Conservation (phyloP, 2,113 vertebrate genomes). For the Neoarius graeffei region DNA sequence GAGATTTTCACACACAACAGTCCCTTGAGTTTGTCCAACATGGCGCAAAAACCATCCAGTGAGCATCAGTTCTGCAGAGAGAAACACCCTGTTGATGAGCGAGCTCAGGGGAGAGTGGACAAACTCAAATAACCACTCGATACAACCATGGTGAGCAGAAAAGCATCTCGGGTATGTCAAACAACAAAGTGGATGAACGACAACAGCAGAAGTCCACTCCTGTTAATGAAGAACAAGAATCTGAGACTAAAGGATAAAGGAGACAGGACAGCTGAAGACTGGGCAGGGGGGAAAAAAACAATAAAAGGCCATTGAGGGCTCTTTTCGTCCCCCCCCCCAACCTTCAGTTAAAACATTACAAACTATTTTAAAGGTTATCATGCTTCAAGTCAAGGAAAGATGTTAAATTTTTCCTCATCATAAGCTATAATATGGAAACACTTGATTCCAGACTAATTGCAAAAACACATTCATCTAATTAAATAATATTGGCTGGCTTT, state of each 20-base stretch:
- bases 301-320: not conserved
- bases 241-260: not conserved
- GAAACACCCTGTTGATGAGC: not conserved
- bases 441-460: not conserved
- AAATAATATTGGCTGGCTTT: too few species aligned
- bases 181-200: not conserved
- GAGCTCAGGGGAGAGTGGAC: not conserved
- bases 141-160: not conserved
- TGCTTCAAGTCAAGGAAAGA: not conserved
- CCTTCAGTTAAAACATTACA: not conserved
- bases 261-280: not conserved
- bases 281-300: not conserved
- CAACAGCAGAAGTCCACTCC: not conserved
- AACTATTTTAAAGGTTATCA: not conserved
- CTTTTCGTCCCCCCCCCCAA: not conserved
- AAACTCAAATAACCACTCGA: not conserved
- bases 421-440: not conserved
- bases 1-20: not conserved
- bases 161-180: not conserved
- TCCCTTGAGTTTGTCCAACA: not conserved
- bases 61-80: not conserved
- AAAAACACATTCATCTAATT: not conserved
- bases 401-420: not conserved
- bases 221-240: not conserved
- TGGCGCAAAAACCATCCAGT: not conserved